Conservation (phyloP, 2,797 vertebrate genomes). For the Sebastiscus albofasciatus region DNA sequence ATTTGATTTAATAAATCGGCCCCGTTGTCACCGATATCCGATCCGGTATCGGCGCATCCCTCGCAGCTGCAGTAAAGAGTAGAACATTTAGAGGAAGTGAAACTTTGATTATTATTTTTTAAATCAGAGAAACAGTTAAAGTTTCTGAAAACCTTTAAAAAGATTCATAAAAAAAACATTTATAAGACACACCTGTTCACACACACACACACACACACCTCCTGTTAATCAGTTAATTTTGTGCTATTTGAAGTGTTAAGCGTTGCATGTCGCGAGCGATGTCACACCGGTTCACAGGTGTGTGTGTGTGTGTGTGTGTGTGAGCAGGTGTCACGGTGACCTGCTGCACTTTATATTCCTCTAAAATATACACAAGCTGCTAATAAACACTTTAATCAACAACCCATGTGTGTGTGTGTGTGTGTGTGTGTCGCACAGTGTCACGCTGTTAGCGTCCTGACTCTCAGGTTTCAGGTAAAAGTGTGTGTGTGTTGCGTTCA, state of each 20-base stretch:
- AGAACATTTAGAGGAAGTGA: background rate
- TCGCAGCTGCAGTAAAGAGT: too few relatives aligned
- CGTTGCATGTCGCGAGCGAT: conserved; percentile 46
- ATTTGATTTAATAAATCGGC: too few relatives aligned
- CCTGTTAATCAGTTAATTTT: conserved; percentile 66
- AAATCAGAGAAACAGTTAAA: background rate
- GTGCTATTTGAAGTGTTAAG: conserved; percentile 72
- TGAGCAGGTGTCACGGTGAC: conserved; percentile 35
- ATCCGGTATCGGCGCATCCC: too few relatives aligned
- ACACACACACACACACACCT: background rate
- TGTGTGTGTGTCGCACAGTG: conserved; percentile 20
- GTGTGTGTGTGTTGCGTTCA: conserved; percentile 5
- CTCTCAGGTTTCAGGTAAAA: conserved; percentile 23
- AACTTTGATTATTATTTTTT: background rate
- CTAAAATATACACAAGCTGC: background rate
- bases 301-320: background rate
- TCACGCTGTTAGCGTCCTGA: background rate
- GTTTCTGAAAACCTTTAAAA: background rate
- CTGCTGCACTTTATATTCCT: conserved; percentile 17
- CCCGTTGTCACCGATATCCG: too few relatives aligned
- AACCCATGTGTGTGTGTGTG: conserved; percentile 28
- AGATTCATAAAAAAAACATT: background rate
- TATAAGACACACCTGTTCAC: conserved; percentile 1
- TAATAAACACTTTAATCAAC: conserved; percentile 19
- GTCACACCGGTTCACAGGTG: conserved; percentile 10